Evolutionary conservation across 1,140 invertebrate genomes (phyloP).

Genomic region (Leptopilina clavipes): DNA sequence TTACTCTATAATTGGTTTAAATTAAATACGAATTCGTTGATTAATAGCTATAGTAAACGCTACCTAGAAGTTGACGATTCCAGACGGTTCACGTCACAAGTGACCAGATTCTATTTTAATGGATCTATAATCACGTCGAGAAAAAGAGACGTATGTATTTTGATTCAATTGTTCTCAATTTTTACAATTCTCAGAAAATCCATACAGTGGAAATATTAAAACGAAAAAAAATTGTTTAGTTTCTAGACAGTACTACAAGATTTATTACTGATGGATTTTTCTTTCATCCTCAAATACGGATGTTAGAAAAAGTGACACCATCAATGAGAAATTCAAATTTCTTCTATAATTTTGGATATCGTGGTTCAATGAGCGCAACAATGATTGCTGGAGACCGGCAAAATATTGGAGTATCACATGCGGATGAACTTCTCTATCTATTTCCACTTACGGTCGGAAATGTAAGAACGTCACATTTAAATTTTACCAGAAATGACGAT

Average conservation of each 20-base stretch:
- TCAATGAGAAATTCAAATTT: not conserved
- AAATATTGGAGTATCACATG: constrained; percentile 6
- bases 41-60: not conserved
- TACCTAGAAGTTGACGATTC: not conserved
- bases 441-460: not conserved
- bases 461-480: not conserved
- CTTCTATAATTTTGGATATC: constrained; percentile 2
- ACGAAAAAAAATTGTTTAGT: not conserved
- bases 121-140: not conserved
- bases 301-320: not conserved
- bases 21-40: not conserved
- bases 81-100: not conserved
- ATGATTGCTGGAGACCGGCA: not conserved
- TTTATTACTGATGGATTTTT: not conserved
- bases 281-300: not conserved
- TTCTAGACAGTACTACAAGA: not conserved
- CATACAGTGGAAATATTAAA: too few species aligned
- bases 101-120: not conserved
- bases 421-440: not conserved
- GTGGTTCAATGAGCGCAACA: not conserved
- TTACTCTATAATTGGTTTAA: not conserved
- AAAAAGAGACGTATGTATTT: not conserved
- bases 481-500: not conserved
- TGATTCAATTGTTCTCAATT: too few species aligned
- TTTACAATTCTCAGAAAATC: too few species aligned